A percentile compares a stretch with the other conserved stretches of the same genome.
Conservation (phyloP, 2,113 vertebrate species). For the Eulemur rufifrons region DNA sequence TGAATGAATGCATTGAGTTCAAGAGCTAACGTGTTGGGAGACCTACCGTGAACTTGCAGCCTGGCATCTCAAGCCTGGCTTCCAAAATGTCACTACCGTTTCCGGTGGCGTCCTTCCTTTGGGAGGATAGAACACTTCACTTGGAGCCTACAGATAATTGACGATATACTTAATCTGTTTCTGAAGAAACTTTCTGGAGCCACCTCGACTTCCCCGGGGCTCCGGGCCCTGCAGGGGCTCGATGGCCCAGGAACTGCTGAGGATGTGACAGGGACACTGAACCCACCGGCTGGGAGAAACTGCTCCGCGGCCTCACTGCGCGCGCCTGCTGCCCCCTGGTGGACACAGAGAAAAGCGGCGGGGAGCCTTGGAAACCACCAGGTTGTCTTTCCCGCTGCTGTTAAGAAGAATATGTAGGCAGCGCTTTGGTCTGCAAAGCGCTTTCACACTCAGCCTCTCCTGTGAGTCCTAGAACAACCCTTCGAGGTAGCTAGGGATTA, state of each 20-base stretch:
- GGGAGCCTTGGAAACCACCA: not conserved
- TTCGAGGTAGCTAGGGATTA: not conserved
- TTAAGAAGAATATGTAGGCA: not conserved
- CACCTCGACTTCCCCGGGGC: not conserved
- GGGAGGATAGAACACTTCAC: not conserved
- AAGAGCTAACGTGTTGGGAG: not conserved
- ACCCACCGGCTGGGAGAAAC: rapidly evolving
- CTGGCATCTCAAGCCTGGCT: not conserved
- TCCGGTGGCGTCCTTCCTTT: not conserved
- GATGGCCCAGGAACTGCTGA: not conserved
- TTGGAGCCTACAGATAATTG: not conserved
- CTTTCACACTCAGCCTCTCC: not conserved
- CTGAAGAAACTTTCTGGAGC: not conserved
- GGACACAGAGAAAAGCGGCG: not conserved
- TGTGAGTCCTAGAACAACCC: not conserved
- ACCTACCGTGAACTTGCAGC: not conserved
- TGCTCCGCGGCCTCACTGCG: rapidly evolving
- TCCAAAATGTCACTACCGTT: not conserved
- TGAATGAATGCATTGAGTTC: not conserved
- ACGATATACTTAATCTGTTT: not conserved
- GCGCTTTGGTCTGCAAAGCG: not conserved
- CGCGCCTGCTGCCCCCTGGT: constrained; percentile 40
- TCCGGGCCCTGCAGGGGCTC: rapidly evolving
- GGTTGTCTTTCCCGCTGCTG: not conserved
- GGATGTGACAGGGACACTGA: not conserved